Evolutionary conservation across 2,888 invertebrate species (phyloP).

Genomic region (Thymelicus acteon): DNA sequence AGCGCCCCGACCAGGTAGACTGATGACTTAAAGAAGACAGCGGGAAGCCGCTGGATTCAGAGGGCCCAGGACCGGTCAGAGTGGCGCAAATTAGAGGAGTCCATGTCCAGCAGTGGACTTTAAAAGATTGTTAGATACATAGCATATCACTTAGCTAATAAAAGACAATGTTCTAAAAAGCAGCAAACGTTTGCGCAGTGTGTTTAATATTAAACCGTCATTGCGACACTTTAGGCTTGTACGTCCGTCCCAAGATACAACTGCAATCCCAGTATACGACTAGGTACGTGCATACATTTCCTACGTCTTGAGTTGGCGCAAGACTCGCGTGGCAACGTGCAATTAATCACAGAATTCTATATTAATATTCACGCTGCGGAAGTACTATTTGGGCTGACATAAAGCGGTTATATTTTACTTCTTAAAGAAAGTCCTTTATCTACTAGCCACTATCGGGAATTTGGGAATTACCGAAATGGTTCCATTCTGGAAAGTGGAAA

Average conservation of each 20-base stretch:
- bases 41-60: too few relatives aligned
- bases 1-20: too few relatives aligned
- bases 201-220: neutral
- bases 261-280: neutral
- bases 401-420: neutral
- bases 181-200: neutral
- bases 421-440: neutral
- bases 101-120: too few relatives aligned
- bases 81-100: too few relatives aligned
- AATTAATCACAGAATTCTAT: conserved; percentile 1
- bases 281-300: neutral
- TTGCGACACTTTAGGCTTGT: neutral
- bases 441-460: too few relatives aligned
- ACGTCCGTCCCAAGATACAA: neutral
- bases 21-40: too few relatives aligned
- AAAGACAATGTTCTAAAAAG: neutral
- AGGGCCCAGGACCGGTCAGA: too few relatives aligned
- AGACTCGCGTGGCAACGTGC: neutral
- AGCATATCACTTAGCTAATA: too few relatives aligned
- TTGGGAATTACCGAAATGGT: too few relatives aligned
- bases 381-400: neutral
- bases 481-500: too few relatives aligned
- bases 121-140: too few relatives aligned
- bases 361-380: neutral
- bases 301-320: neutral